Evolutionary conservation across 2,113 vertebrate species (phyloP), one percentile per base, ranked within the genome.

Genomic region (Tyrannus savana): DNA sequence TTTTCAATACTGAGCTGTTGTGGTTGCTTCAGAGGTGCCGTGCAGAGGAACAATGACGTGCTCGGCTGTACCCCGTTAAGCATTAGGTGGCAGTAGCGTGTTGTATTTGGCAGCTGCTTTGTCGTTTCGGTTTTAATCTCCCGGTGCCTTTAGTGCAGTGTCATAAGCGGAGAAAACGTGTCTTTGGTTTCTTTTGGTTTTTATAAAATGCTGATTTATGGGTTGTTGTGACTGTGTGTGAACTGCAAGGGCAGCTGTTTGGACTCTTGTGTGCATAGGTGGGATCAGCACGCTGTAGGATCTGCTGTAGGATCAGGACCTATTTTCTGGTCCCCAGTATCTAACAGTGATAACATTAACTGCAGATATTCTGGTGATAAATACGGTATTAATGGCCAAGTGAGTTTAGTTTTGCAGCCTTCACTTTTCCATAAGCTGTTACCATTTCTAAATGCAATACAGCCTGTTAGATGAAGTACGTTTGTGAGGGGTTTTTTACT

Each of bases 81-180:
- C 99, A 98, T 98, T 99, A 99, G 99, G 98, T 98, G 98, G 99
- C 98, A 99, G 98, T 98, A 98, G 98, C 96, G 98, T 98, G 98
- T 98, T 98, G 97, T 96, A 79, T 92, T 98, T 98, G 96, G 95
- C 95, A 92, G 92, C 90, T 89, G 94, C 87, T 94, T 93, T 95
- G 87, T 80, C 76, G 52, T 31, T 73, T 24, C 39, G 13, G 1
- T 39, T 95, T 93, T 85, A 50, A 58, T 35, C 73, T 94, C 88
- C 85, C 30, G 55, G 50, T 56, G 7, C 95, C 80, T 67, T 90
- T 22, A 71, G 62, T 74, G 62, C 71, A 13, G 27, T 93, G 15
- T 95, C 91, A 55, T 87, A 74, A 94, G 89, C 52, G 33, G 84
- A 87, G 84, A 87, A 93, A 90, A 85, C 49, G 7, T 35, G 73